phyloP scores from a whole-genome alignment of 2,113 vertebrate genomes.

The Hemibagrus wyckioides region DNA sequence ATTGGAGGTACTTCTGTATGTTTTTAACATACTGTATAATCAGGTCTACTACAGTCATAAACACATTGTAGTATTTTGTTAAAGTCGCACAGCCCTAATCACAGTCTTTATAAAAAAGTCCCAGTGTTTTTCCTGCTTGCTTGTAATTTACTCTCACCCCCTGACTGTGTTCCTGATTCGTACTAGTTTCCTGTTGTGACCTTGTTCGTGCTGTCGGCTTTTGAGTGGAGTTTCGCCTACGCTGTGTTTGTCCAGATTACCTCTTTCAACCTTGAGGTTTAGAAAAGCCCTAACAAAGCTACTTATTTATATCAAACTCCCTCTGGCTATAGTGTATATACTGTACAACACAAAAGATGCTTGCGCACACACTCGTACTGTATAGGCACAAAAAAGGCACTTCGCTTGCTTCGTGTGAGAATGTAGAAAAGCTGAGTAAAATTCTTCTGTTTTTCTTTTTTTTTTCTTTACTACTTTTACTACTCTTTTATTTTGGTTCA shows the following conservation, averaged over 20 bases:
- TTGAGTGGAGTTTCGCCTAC: background rate
- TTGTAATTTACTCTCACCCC: background rate
- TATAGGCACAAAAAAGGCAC: background rate
- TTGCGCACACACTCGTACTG: background rate
- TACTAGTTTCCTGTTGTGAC: background rate
- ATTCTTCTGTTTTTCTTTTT: too few species aligned
- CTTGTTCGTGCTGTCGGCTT: background rate
- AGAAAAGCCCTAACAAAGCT: background rate
- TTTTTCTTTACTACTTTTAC: background rate
- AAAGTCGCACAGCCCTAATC: background rate
- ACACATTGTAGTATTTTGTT: background rate
- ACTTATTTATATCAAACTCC: background rate
- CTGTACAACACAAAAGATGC: slow-evolving; percentile 5
- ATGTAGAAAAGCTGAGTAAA: background rate
- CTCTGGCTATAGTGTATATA: background rate
- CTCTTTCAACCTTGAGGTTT: slow-evolving; percentile 7
- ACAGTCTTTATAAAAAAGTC: background rate
- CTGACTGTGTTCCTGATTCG: background rate
- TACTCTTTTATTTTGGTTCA: background rate
- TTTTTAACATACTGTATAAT: background rate
- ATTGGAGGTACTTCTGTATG: background rate
- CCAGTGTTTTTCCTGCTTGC: background rate
- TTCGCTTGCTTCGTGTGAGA: background rate
- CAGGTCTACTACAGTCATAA: background rate
- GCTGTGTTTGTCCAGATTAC: background rate